These are phyloP conservation scores for Ceyx margarethae DNA, from an alignment of 2,113 vertebrate genomes.

Conservation along the genomic window DNA sequence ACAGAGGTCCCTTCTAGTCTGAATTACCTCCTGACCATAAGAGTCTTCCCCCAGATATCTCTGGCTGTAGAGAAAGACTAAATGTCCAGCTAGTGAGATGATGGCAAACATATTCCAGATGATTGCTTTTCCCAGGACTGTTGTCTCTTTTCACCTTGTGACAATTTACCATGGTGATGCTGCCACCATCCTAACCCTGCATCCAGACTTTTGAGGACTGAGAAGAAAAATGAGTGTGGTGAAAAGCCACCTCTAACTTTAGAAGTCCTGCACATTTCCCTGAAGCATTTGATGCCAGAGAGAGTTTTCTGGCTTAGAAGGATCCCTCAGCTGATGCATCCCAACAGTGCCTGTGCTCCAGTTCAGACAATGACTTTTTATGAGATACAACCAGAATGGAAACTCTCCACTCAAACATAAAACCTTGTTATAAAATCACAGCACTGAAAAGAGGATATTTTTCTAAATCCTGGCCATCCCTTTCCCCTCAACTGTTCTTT, in stretches of 20 bases:
- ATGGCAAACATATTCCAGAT: not conserved
- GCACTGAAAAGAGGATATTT: not conserved
- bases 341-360: not conserved
- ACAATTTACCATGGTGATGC: fast-evolving
- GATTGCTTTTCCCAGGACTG: not conserved
- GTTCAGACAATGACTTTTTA: not conserved
- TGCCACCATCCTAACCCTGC: not conserved
- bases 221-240: not conserved
- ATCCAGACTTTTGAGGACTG: fast-evolving
- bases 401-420: not conserved
- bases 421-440: not conserved
- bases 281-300: not conserved
- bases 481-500: not conserved
- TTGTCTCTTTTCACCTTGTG: not conserved
- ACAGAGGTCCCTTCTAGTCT: not conserved
- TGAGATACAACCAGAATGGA: not conserved
- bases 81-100: not conserved
- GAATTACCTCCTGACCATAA: not conserved
- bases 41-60: not conserved
- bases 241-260: not conserved
- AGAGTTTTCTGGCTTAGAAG: not conserved
- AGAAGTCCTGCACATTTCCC: not conserved
- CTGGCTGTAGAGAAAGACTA: not conserved
- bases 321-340: not conserved
- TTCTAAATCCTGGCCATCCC: not conserved